Percentiles rank a stretch among this genome's conserved stretches.
Evolutionary conservation across 2,888 invertebrate genomes (phyloP).

Genomic region (Orthosia gothica): DNA sequence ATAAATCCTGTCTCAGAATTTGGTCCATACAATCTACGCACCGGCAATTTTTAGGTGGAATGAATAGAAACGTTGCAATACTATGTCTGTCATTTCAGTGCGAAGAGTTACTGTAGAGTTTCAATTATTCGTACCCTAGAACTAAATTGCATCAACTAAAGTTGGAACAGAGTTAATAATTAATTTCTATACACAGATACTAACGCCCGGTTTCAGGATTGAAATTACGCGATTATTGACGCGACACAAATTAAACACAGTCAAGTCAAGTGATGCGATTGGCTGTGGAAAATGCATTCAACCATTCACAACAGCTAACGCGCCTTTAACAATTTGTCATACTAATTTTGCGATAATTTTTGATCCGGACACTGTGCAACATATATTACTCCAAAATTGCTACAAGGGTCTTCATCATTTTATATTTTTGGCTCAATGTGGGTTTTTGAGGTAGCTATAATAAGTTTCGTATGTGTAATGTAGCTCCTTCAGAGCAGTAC

Average conservation of each 20-base stretch:
- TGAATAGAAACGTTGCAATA: neutral
- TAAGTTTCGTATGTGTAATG: neutral
- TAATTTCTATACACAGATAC: neutral
- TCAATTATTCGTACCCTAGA: neutral
- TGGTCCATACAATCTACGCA: neutral
- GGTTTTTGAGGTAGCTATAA: neutral
- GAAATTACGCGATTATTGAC: no score
- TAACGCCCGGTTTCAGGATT: neutral
- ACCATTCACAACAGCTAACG: no score
- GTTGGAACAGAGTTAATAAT: neutral
- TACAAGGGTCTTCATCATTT: no score
- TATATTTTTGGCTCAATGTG: no score
- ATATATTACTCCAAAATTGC: no score
- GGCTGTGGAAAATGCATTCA: no score
- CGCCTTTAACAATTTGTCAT: no score
- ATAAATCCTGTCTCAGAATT: slow-evolving; percentile 2
- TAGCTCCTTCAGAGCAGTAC: neutral
- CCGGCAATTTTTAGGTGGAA: neutral
- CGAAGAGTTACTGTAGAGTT: neutral
- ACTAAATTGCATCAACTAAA: neutral
- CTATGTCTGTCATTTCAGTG: neutral
- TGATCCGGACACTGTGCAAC: no score
- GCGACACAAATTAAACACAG: no score
- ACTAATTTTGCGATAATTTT: no score
- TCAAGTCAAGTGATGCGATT: no score